These are phyloP conservation scores for Asarcornis scutulata DNA, from an alignment of 2,113 vertebrate species.

Conservation along the genomic window DNA sequence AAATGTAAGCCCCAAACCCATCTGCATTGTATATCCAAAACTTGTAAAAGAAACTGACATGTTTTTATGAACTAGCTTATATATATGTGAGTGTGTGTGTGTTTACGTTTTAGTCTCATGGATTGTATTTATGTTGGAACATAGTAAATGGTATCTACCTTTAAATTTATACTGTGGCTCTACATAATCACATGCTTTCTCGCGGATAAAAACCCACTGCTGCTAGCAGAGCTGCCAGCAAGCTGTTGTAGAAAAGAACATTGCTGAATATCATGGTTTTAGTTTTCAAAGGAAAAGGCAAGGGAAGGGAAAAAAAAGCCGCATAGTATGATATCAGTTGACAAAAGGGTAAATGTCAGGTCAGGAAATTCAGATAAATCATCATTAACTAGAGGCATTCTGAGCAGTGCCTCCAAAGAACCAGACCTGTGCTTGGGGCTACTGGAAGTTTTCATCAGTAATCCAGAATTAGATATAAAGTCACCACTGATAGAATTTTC, in stretches of 20 bases:
- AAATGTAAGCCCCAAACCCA: neutral
- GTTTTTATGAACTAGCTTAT: neutral
- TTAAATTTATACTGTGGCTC: neutral
- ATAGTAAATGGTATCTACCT: neutral
- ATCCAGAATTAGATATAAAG: conserved; percentile 13
- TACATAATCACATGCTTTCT: neutral
- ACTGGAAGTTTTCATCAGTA: neutral
- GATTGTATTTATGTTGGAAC: neutral
- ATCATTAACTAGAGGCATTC: neutral
- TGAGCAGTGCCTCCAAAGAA: neutral
- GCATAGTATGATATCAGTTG: neutral
- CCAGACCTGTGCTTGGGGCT: neutral
- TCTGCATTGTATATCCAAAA: neutral
- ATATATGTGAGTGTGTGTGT: neutral
- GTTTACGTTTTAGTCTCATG: neutral
- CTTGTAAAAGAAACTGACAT: neutral
- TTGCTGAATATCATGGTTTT: neutral
- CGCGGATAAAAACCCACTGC: neutral
- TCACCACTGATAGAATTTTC: neutral
- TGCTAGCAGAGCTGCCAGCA: neutral
- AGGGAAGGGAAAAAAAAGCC: fast-evolving
- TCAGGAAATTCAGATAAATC: neutral
- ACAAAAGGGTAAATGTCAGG: neutral
- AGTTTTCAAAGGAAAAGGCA: neutral
- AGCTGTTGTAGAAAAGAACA: neutral